Percentiles rank a stretch among this genome's conserved stretches.
phyloP scores from a whole-genome alignment of 1,140 invertebrate species.

The Drosophila trapezifrons region DNA sequence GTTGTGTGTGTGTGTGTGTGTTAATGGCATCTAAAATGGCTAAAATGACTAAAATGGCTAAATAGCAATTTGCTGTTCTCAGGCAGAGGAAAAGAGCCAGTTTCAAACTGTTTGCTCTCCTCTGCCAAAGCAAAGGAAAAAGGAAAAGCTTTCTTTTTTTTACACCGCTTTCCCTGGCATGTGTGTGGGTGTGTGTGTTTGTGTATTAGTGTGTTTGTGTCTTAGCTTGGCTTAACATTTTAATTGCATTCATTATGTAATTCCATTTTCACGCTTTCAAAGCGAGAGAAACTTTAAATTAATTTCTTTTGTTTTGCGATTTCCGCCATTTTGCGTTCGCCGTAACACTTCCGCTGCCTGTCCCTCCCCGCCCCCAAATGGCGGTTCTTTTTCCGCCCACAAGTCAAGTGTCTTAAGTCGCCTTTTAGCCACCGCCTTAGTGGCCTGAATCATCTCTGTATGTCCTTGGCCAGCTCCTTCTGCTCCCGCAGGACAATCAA shows the following conservation, averaged over 20 bases:
- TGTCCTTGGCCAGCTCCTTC: background rate
- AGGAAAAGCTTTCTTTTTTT: slow-evolving; percentile 31
- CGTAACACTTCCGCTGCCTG: slow-evolving; percentile 40
- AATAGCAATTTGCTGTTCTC: slow-evolving; percentile 80
- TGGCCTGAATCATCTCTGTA: slow-evolving; percentile 1
- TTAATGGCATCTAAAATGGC: slow-evolving; percentile 81
- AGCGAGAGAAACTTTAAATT: slow-evolving; percentile 74
- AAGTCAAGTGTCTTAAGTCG: slow-evolving; percentile 42
- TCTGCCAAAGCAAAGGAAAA: slow-evolving; percentile 34
- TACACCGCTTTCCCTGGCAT: background rate
- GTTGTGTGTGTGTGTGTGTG: slow-evolving; percentile 40
- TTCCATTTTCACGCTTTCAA: slow-evolving; percentile 75
- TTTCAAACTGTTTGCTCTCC: slow-evolving; percentile 51
- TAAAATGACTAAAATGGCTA: slow-evolving; percentile 77
- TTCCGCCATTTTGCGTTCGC: slow-evolving; percentile 71
- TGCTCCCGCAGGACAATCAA: slow-evolving; percentile 17
- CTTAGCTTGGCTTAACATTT: slow-evolving; percentile 52
- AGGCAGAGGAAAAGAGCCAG: slow-evolving; percentile 47
- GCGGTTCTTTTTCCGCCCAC: slow-evolving; percentile 14
- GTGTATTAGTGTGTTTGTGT: slow-evolving; percentile 25
- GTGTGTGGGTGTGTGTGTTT: slow-evolving; percentile 9
- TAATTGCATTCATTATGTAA: slow-evolving; percentile 83
- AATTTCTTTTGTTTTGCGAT: slow-evolving; percentile 77
- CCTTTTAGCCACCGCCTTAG: slow-evolving; percentile 32
- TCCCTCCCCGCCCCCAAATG: background rate